Evolutionary conservation across 2,888 invertebrate species (phyloP).

Genomic region (Drosophila falleni): DNA sequence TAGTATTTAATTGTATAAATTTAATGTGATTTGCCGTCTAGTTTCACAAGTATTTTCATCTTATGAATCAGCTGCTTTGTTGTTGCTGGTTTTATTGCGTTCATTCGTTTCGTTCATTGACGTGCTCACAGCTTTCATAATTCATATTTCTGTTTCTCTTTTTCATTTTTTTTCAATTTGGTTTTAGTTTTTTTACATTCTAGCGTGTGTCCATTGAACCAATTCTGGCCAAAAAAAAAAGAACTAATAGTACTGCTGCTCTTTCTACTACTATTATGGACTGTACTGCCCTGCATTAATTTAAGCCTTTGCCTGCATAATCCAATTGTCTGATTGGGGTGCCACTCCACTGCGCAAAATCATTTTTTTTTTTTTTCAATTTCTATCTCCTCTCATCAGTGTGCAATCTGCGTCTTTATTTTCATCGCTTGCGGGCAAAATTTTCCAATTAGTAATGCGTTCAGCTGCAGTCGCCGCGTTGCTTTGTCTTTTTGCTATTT

Average conservation of each 20-base stretch:
- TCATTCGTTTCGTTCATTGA: conserved; percentile 54
- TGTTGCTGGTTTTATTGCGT: conserved; percentile 28
- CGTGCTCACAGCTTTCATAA: conserved; percentile 56
- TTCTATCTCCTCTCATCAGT: conserved; percentile 3
- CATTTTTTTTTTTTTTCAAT: conserved; percentile 26
- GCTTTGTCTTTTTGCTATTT: conserved; percentile 59
- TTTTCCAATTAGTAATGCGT: conserved; percentile 71
- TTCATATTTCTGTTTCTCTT: conserved; percentile 53
- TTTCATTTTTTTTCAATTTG: conserved; percentile 25
- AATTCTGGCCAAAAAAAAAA: conserved; percentile 47
- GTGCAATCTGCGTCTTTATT: conserved; percentile 49
- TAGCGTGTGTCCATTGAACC: conserved; percentile 56
- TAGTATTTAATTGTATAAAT: conserved; percentile 13
- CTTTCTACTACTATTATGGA: conserved; percentile 26
- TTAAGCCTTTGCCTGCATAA: conserved; percentile 62
- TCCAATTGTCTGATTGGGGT: conserved; percentile 50
- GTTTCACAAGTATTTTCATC: conserved; percentile 25
- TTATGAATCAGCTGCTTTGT: conserved; percentile 65
- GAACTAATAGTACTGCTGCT: conserved; percentile 13
- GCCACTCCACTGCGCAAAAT: conserved; percentile 59
- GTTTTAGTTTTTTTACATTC: conserved; percentile 9
- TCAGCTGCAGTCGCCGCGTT: conserved; percentile 23
- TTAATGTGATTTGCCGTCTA: conserved; percentile 11
- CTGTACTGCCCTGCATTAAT: conserved; percentile 44
- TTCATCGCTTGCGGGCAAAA: conserved; percentile 43